These are phyloP conservation scores for Ostrea edulis DNA, from an alignment of 1,140 invertebrate genomes.

Conservation along the genomic window DNA sequence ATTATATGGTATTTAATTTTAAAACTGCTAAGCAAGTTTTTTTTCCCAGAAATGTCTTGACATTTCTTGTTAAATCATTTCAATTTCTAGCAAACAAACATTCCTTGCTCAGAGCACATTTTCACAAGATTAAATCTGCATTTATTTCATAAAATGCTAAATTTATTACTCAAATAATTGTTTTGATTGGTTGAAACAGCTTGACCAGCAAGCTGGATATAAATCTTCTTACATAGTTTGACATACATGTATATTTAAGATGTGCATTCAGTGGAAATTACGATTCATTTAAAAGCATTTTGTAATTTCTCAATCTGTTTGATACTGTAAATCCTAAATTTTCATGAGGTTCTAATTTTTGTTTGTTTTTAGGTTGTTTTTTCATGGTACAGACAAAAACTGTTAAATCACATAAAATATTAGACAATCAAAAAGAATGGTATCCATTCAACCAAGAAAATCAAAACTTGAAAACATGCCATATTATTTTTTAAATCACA, in stretches of 20 bases:
- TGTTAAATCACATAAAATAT: no score
- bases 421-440: no score
- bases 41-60: not conserved
- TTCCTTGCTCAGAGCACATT: not conserved
- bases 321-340: no score
- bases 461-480: not conserved
- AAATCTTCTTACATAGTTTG: not conserved
- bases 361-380: no score
- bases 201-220: slow-evolving; percentile 17
- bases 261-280: no score
- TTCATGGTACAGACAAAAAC: no score
- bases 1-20: not conserved
- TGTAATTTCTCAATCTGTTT: no score
- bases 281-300: no score
- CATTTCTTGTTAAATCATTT: not conserved
- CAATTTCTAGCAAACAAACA: not conserved
- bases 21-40: not conserved
- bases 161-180: not conserved
- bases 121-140: not conserved
- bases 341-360: no score
- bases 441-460: not conserved
- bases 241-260: no score
- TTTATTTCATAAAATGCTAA: not conserved
- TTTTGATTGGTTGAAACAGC: not conserved
- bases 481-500: not conserved